Percentiles rank a stretch among this genome's conserved stretches.
These are phyloP conservation scores for Sitta europaea DNA, from an alignment of 2,113 vertebrate species.

Conservation along the genomic window DNA sequence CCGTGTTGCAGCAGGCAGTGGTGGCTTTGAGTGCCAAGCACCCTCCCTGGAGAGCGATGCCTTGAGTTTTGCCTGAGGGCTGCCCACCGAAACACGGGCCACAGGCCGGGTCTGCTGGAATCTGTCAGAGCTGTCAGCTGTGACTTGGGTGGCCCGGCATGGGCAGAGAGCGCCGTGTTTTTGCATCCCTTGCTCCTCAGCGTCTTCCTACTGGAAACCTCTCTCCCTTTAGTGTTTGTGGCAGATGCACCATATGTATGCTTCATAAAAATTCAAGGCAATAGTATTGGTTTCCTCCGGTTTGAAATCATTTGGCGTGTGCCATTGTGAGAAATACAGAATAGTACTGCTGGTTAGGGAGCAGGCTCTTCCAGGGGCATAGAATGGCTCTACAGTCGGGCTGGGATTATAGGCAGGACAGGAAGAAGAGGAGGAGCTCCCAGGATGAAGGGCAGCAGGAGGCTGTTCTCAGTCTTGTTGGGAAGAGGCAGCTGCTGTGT, in stretches of 20 bases:
- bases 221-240: background rate
- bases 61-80: background rate
- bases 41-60: background rate
- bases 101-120: background rate
- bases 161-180: background rate
- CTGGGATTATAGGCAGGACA: background rate
- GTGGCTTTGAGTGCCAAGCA: background rate
- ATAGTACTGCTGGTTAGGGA: background rate
- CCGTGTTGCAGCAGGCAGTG: fast-evolving
- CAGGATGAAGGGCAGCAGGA: background rate
- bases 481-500: background rate
- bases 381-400: background rate
- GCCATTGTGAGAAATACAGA: background rate
- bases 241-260: fast-evolving
- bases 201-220: background rate
- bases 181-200: background rate
- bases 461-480: background rate
- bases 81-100: background rate
- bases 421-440: background rate
- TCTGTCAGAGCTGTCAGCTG: background rate
- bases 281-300: background rate
- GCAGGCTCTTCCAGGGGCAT: background rate
- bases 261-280: background rate
- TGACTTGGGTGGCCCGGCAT: fast-evolving
- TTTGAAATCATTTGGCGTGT: background rate